phyloP scores from a whole-genome alignment of 2,888 invertebrate genomes.

The Zele albiditarsus region DNA sequence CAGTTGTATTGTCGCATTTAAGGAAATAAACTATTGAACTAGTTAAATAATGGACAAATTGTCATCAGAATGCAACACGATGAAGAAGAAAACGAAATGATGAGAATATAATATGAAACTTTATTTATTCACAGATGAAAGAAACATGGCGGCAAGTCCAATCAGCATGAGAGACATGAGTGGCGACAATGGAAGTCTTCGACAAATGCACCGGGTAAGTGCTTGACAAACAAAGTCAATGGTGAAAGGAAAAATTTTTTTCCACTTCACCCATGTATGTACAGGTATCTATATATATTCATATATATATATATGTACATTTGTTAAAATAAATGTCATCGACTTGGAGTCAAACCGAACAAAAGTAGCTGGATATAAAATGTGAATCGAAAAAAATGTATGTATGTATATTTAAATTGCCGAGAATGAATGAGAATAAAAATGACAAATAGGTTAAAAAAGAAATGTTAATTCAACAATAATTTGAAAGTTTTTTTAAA shows the following conservation, averaged over 20 bases:
- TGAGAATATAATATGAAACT: background rate
- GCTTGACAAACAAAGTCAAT: slow-evolving; percentile 3
- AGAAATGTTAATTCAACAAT: slow-evolving; percentile 1
- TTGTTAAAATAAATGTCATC: slow-evolving; percentile 15
- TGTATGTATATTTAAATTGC: background rate
- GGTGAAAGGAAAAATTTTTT: slow-evolving; percentile 2
- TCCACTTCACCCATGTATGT: background rate
- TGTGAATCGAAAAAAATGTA: background rate
- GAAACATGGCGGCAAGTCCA: slow-evolving; percentile 59
- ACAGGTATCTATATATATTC: no score
- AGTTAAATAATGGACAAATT: no score
- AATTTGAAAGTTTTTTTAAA: background rate
- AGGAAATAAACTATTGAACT: no score
- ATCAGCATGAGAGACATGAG: slow-evolving; percentile 59
- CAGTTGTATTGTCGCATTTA: no score
- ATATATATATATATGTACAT: background rate
- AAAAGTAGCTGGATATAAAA: background rate
- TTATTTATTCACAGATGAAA: slow-evolving; percentile 53
- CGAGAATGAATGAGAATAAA: background rate
- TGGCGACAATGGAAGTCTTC: slow-evolving; percentile 47
- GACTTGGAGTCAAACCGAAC: slow-evolving; percentile 11
- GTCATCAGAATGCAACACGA: no score
- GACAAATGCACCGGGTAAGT: slow-evolving; percentile 63
- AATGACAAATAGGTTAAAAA: background rate
- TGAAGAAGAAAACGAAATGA: no score